Evolutionary conservation across 2,797 vertebrate genomes (phyloP).

Genomic region (Taeniopygia guttata): DNA sequence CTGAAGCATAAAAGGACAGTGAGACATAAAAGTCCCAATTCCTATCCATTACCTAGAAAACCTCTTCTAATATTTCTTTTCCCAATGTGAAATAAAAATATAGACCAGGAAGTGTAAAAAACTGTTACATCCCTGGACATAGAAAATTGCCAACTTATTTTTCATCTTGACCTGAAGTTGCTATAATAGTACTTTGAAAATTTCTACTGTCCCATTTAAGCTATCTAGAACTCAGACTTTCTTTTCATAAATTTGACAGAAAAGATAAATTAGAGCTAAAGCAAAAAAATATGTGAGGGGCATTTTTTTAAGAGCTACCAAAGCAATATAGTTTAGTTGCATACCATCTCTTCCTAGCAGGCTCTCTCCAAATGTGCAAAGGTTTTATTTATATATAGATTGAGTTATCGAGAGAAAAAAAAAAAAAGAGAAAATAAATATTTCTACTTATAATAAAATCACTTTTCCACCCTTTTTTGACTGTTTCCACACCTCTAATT

Average conservation of each 20-base stretch:
- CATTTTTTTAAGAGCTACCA: not conserved
- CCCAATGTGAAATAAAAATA: not conserved
- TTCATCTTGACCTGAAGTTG: not conserved
- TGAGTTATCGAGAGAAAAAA: not conserved
- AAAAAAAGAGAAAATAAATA: not conserved
- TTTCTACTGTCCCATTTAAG: not conserved
- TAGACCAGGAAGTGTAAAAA: not conserved
- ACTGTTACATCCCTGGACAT: not conserved
- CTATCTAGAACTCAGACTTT: not conserved
- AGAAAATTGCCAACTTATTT: not conserved
- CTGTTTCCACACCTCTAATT: not conserved
- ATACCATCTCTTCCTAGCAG: not conserved
- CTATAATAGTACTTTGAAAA: not conserved
- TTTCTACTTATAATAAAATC: not conserved
- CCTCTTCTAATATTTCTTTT: not conserved
- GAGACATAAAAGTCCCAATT: not conserved
- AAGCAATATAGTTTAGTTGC: not conserved
- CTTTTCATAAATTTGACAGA: not conserved
- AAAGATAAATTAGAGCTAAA: not conserved
- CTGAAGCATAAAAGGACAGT: not conserved
- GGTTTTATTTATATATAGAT: not conserved
- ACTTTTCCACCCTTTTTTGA: not conserved
- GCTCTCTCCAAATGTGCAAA: not conserved
- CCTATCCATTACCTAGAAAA: conserved; percentile 9
- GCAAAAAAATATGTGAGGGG: not conserved